A percentile compares a stretch with the other conserved stretches of the same genome.
Evolutionary conservation across 2,113 vertebrate species (phyloP).

Genomic region (Nibea coibor): DNA sequence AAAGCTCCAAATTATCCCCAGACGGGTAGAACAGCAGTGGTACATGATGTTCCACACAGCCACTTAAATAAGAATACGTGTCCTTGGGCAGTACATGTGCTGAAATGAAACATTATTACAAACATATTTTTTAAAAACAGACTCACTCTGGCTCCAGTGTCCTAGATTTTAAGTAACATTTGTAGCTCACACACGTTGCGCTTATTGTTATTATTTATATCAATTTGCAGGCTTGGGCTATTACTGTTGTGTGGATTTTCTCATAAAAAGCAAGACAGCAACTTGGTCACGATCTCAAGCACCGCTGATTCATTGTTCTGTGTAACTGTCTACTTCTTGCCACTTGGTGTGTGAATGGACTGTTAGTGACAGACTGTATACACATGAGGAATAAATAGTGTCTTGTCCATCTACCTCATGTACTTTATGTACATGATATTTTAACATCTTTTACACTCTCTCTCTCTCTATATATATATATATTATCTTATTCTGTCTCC

Average conservation of each 20-base stretch:
- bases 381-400: no score
- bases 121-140: not conserved
- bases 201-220: not conserved
- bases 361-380: not conserved
- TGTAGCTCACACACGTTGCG: not conserved
- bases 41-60: conserved; percentile 53
- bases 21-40: not conserved
- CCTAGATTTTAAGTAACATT: not conserved
- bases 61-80: conserved; percentile 24
- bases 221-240: not conserved
- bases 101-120: not conserved
- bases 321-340: not conserved
- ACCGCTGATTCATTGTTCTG: not conserved
- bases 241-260: not conserved
- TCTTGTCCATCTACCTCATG: no score
- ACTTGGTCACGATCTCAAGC: not conserved
- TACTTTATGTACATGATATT: no score
- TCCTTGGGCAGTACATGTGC: conserved; percentile 28
- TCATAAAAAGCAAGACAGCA: not conserved
- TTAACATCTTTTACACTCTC: no score
- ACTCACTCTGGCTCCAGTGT: not conserved
- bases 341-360: not conserved
- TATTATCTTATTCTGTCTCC: no score
- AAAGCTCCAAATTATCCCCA: conserved; percentile 1
- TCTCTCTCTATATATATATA: no score